Conservation (phyloP, 2,888 invertebrate genomes). For the Drosophila seclusa region DNA sequence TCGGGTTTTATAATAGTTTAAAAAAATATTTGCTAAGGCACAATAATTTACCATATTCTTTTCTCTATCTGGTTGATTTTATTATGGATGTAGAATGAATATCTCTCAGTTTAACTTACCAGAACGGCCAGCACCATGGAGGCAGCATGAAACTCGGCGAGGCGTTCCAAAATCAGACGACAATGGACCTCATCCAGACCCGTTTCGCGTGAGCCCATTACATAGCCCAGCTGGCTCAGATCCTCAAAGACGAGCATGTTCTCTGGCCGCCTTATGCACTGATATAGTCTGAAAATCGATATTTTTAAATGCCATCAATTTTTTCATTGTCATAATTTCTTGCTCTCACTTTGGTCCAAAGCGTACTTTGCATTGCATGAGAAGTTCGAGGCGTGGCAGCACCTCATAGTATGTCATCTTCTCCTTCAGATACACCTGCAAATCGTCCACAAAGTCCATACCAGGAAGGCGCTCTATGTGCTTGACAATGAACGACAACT, state of each 20-base stretch:
- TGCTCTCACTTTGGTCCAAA: constrained; percentile 76
- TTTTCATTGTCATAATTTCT: no score
- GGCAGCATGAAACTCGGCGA: constrained; percentile 86
- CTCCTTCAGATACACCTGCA: constrained; percentile 85
- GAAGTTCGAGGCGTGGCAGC: constrained; percentile 83
- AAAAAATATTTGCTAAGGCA: background rate
- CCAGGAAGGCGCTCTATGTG: constrained; percentile 64
- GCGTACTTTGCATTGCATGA: constrained; percentile 78
- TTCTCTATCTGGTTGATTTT: background rate
- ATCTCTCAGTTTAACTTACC: constrained; percentile 78
- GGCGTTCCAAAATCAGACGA: constrained; percentile 85
- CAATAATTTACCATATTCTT: background rate
- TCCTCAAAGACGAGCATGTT: constrained; percentile 81
- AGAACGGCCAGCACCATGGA: constrained; percentile 86
- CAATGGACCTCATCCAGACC: constrained; percentile 86
- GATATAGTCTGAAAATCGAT: constrained; percentile 70
- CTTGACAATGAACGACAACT: constrained; percentile 58
- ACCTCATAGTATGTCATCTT: constrained; percentile 82
- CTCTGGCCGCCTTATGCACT: constrained; percentile 68
- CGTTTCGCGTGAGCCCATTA: constrained; percentile 85
- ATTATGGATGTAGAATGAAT: background rate
- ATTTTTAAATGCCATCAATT: background rate
- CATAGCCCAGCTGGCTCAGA: constrained; percentile 85
- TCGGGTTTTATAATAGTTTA: background rate
- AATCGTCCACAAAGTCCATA: constrained; percentile 78